Evolutionary conservation across 1,140 invertebrate species (phyloP).

Genomic region (Drosophila trapezifrons): DNA sequence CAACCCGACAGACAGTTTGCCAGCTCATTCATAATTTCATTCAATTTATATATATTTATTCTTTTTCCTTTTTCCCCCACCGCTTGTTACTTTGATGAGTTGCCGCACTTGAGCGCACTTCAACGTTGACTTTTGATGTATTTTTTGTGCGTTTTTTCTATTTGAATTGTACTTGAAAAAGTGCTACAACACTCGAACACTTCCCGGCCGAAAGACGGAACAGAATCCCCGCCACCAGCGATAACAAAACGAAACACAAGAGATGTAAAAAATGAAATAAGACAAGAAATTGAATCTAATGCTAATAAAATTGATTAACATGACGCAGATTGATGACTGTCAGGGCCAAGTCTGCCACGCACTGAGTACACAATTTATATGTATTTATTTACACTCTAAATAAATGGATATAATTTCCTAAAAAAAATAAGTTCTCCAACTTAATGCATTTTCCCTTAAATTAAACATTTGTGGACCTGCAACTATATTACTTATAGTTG

Average conservation of each 20-base stretch:
- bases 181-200: slow-evolving; percentile 65
- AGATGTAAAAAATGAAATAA: slow-evolving; percentile 26
- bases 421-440: too few relatives aligned
- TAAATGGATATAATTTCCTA: background rate
- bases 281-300: slow-evolving; percentile 38
- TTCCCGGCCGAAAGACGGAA: slow-evolving; percentile 59
- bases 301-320: slow-evolving; percentile 78
- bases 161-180: slow-evolving; percentile 71
- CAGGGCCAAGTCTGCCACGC: slow-evolving; percentile 50
- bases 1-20: slow-evolving; percentile 26
- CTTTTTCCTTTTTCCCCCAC: slow-evolving; percentile 15
- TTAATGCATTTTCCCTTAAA: background rate
- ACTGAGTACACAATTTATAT: slow-evolving; percentile 44
- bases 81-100: slow-evolving; percentile 70
- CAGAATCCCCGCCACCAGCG: slow-evolving; percentile 31
- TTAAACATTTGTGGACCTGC: background rate
- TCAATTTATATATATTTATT: too few relatives aligned
- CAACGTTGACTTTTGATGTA: slow-evolving; percentile 69
- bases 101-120: slow-evolving; percentile 74
- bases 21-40: slow-evolving; percentile 73
- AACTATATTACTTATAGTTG: background rate
- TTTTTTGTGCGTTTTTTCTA: slow-evolving; percentile 43
- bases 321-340: slow-evolving; percentile 74
- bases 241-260: slow-evolving; percentile 11
- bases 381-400: background rate